Evolutionary conservation across 1,140 invertebrate genomes (phyloP).

Genomic region (Luehdorfia chinensis): DNA sequence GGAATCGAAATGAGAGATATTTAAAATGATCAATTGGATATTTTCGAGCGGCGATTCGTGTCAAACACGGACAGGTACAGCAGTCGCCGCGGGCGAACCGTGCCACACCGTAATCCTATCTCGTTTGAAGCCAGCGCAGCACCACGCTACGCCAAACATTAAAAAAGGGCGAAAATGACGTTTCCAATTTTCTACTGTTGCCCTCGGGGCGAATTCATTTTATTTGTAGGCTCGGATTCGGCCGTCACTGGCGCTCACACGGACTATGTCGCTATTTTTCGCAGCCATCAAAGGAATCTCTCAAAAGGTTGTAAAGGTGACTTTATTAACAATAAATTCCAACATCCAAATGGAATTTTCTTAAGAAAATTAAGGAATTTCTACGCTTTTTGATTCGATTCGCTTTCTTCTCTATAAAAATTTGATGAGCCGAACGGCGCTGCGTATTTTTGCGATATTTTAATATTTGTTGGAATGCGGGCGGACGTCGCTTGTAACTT

Average conservation of each 20-base stretch:
- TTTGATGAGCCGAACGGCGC: slow-evolving; percentile 41
- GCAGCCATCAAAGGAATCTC: slow-evolving; percentile 58
- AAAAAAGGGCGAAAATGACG: slow-evolving; percentile 71
- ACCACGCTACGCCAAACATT: slow-evolving; percentile 72
- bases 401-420: slow-evolving; percentile 40
- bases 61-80: slow-evolving; percentile 48
- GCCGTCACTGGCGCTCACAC: slow-evolving; percentile 50
- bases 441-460: slow-evolving; percentile 34
- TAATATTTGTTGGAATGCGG: slow-evolving; percentile 37
- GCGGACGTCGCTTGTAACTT: slow-evolving; percentile 29
- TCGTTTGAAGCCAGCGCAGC: slow-evolving; percentile 32
- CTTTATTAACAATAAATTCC: slow-evolving; percentile 61
- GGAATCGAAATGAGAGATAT: slow-evolving; percentile 29
- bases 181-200: slow-evolving; percentile 75
- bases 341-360: slow-evolving; percentile 47
- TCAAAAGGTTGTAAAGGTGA: slow-evolving; percentile 22
- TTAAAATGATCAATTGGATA: slow-evolving; percentile 54
- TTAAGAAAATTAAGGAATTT: slow-evolving; percentile 56
- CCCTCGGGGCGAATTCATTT: slow-evolving; percentile 65
- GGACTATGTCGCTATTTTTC: slow-evolving; percentile 50
- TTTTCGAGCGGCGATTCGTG: slow-evolving; percentile 46
- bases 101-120: slow-evolving; percentile 59
- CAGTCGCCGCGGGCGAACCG: slow-evolving; percentile 39
- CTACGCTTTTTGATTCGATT: slow-evolving; percentile 39
- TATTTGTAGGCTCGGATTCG: slow-evolving; percentile 62